A percentile compares a stretch with the other conserved stretches of the same genome.
phyloP scores from a whole-genome alignment of 2,888 invertebrate genomes.

The Siphlonurus alternatus region DNA sequence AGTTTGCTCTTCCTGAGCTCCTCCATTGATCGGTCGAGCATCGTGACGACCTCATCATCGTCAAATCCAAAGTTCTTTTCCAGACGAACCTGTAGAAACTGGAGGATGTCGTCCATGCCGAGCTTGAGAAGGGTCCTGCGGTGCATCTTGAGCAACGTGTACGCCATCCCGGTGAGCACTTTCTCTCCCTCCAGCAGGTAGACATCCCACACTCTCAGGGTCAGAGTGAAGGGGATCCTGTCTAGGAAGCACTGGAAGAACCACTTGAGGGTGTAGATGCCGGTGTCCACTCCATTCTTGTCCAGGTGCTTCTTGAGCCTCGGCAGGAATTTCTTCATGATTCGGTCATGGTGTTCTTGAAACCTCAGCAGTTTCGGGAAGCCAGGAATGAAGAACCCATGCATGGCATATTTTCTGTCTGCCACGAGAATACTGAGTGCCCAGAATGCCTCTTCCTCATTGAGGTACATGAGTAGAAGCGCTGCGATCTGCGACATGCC shows the following conservation, averaged over 20 bases:
- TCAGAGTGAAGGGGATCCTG: slow-evolving; percentile 83
- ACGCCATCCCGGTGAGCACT: slow-evolving; percentile 88
- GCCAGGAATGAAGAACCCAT: slow-evolving; percentile 93
- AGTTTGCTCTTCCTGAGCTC: slow-evolving; percentile 72
- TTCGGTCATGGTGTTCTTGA: slow-evolving; percentile 90
- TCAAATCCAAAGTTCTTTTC: slow-evolving; percentile 86
- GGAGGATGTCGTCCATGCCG: slow-evolving; percentile 75
- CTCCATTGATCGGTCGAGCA: slow-evolving; percentile 69
- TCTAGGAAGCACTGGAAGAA: slow-evolving; percentile 99
- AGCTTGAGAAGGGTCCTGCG: slow-evolving; percentile 62
- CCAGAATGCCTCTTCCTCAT: slow-evolving; percentile 98
- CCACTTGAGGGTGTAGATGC: slow-evolving; percentile 96
- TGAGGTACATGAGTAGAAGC: slow-evolving; percentile 90
- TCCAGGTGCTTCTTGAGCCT: slow-evolving; percentile 92
- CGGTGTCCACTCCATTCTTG: slow-evolving; percentile 84
- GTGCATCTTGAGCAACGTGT: slow-evolving; percentile 86
- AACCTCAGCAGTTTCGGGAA: slow-evolving; percentile 94
- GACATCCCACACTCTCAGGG: slow-evolving; percentile 93
- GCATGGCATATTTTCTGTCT: slow-evolving; percentile 88
- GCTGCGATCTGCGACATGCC: slow-evolving; percentile 99
- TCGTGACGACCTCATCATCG: slow-evolving; percentile 77
- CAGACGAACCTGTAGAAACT: slow-evolving; percentile 65
- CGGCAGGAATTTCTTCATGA: slow-evolving; percentile 86
- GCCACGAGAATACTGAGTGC: slow-evolving; percentile 81
- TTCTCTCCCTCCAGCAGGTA: slow-evolving; percentile 90